phyloP scores from a whole-genome alignment of 2,113 vertebrate genomes.

The Cyrtonyx montezumae region DNA sequence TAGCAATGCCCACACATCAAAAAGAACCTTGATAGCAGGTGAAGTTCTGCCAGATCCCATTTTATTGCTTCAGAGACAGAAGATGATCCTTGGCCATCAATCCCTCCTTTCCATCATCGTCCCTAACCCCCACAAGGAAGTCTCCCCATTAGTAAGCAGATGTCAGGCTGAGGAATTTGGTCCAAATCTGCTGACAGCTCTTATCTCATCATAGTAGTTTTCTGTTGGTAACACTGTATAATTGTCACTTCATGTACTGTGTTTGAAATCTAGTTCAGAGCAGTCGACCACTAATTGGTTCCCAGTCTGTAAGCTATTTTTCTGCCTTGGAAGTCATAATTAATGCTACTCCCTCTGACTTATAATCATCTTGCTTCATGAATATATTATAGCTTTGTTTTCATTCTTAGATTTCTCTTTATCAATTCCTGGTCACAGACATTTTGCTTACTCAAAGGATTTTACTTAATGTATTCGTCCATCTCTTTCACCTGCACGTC shows the following conservation, averaged over 20 bases:
- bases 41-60: not conserved
- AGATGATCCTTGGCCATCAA: not conserved
- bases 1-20: not conserved
- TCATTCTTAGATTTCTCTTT: slow-evolving; percentile 48
- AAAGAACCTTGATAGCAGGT: not conserved
- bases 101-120: not conserved
- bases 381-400: slow-evolving; percentile 65
- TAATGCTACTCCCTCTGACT: slow-evolving; percentile 46
- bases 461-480: slow-evolving; percentile 18
- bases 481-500: slow-evolving; percentile 27
- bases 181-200: slow-evolving; percentile 43
- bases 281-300: slow-evolving; percentile 56
- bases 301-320: slow-evolving; percentile 52
- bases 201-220: slow-evolving; percentile 13
- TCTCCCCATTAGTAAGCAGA: not conserved
- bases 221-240: slow-evolving; percentile 34
- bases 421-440: slow-evolving; percentile 36
- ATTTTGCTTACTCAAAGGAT: slow-evolving; percentile 54
- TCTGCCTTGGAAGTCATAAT: slow-evolving; percentile 61
- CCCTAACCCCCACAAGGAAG: not conserved
- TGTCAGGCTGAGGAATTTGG: slow-evolving; percentile 10
- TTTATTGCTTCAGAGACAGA: not conserved
- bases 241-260: slow-evolving; percentile 49
- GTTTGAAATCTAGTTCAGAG: slow-evolving; percentile 65
- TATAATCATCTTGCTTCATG: slow-evolving; percentile 52